Evolutionary conservation across 1,140 invertebrate species (phyloP), one percentile per base, ranked within the genome.

Genomic region (Drosophila obscura): DNA sequence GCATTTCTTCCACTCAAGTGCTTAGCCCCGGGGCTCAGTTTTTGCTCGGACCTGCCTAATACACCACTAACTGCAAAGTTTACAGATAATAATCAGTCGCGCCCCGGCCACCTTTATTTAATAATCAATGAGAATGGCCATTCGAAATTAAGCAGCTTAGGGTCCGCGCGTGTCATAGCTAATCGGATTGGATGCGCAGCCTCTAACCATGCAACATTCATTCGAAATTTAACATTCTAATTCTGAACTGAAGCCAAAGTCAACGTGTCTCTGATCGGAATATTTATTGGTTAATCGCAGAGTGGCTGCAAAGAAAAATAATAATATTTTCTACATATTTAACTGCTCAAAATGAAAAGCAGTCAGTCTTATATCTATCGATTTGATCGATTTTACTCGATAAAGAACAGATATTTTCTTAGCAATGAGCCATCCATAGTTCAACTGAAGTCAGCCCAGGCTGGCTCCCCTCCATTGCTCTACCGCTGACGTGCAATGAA

Each of bases 41-140:
- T 39, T 35, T 73, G 51, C 53, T 55, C 22, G 31, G 15, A 1
- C 46, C 51, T 22, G 16, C 50, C 7, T 22, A 55, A 39, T 63
- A 39, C 6, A 31, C 43, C 13, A 28, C 26, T 50, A 15, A 35
- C 8, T 43, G 31, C 24, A 4, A 49, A 74, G 15, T 43, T 48
- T 68, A 61, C 48, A 69, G 60, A 22, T 63, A 44, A 65, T 66
- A 63, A 66, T 65, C 63, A 39, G 1, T 19, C 9, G 31, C 19
- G 0, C 9, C n/a, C 31, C 19, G n/a, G 22, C 13, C 19, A 4
- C 58, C 50, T 22, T 15, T 63, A 24, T 5, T 43, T 68, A 35
- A 50, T 69, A 68, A 57, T 69, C 46, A 56, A 24, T 9, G 39
- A 31, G 22, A 57, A 9, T 35, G 43, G 31, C 28, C n/a, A 35